phyloP scores from a whole-genome alignment of 53 echinoderm and acorn worm species.

The Echinometra lucunter region DNA sequence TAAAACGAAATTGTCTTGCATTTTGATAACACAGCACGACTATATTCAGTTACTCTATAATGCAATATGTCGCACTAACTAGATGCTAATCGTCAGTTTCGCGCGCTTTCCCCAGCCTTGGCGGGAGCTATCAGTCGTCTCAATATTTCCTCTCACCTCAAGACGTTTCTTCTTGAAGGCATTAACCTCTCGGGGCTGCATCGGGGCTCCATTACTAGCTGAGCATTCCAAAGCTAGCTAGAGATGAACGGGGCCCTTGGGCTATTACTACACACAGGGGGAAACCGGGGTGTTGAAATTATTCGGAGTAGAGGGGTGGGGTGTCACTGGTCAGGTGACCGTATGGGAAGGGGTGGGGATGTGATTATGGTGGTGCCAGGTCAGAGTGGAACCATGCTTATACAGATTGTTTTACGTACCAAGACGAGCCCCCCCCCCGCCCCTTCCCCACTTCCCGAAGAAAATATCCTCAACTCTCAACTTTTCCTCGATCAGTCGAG shows the following conservation, averaged over 20 bases:
- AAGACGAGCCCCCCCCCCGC: not conserved
- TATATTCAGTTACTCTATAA: too few relatives aligned
- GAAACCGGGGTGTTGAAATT: not conserved
- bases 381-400: not conserved
- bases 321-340: not conserved
- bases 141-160: constrained; percentile 16
- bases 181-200: constrained; percentile 20
- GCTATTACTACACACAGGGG: constrained; percentile 34
- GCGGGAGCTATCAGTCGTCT: not conserved
- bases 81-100: not conserved
- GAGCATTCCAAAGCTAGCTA: constrained; percentile 1
- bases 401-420: too few relatives aligned
- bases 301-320: not conserved
- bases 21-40: not conserved
- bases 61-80: not conserved
- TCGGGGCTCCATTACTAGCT: not conserved
- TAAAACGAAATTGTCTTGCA: not conserved
- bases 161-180: constrained; percentile 28
- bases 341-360: not conserved
- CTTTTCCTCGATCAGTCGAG: too few relatives aligned
- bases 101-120: constrained; percentile 2
- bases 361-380: not conserved
- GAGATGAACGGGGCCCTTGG: constrained; percentile 12
- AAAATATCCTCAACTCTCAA: too few relatives aligned
- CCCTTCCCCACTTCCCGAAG: too few relatives aligned